Evolutionary conservation across 2,888 invertebrate species (phyloP), one percentile per base, ranked within the genome.

Genomic region (Ariolimax columbianus): DNA sequence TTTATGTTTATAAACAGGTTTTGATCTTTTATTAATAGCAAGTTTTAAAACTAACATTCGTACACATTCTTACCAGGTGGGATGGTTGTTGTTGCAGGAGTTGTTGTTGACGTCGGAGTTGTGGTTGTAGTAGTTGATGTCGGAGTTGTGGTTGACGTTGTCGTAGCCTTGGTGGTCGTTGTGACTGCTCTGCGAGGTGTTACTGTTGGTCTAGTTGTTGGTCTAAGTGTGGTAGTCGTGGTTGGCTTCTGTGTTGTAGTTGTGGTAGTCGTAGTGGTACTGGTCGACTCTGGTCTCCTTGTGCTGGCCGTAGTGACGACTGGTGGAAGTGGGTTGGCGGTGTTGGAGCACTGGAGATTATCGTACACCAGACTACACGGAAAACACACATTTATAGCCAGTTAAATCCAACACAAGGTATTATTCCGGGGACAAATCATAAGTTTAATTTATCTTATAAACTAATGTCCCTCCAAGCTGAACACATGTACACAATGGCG

Each of bases 101-200:
- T 73, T 7, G 73, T 73, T 47, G 73, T 73, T n/a, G 73, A n/a
- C 0, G 73, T 73, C 47, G 77, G 33, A 11, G 77, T 2, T 6
- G 77, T 77, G 0, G 77, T 77, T 2, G 77, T 36, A 4, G 77
- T 55, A 9, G 77, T 33, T 26, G 77, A 59, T 26, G 77, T 36
- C 14, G 77, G 9, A 6, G 55, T 30, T 23, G 23, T 30, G 9
- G 77, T 77, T 40, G 77, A 6, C 2, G 55, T 77, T n/a, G 77
- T 55, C n/a, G 14, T 6, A 3, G n/a, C 1, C 23, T 17, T 73
- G 30, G 73, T 70, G 17, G 70, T 47, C 6, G 73, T 30, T 30
- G 43, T 30, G 7, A 19, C 55, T 55, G 19, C 55, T 73, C 43
- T 43, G n/a, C 0, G 11, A 0, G 43, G 36, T 0, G 47, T 26